Evolutionary conservation across 2,797 vertebrate species (phyloP), one percentile per base, ranked within the genome.

Genomic region (Buceros bicornis): DNA sequence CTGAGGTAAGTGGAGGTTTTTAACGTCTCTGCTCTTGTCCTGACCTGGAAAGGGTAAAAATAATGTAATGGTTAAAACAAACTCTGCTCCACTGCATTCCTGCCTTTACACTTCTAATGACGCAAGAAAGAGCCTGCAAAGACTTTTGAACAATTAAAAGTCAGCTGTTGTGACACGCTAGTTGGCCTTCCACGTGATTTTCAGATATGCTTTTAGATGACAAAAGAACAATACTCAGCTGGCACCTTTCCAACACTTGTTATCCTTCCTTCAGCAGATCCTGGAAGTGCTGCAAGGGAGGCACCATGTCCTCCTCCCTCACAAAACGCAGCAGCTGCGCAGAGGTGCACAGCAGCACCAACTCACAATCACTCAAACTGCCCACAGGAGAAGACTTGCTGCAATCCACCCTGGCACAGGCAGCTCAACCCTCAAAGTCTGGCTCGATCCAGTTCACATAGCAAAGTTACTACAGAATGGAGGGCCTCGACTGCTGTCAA

Each of bases 1-100:
- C 61, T 21, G 66, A 92, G 70, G 57, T 66, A 79, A 88, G 51
- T 37, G 89, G 83, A 74, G 73, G 24, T 96, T 96, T 97, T 86
- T 81, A 82, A 88, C 73, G 8, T 40, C 82, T 62, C 61, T 88
- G 37, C 58, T 87, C 50, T 87, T 95, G 54, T 64, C 60, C 77
- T 94, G 74, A 94, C 37, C 65, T 61, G 21, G 81, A 94, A 94
- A 85, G 71, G 33, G 73, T 82, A 76, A 92, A 90, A 88, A 86
- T 50, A 71, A 90, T 58, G 29, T n/a, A 79, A 48, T 47, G 35
- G 54, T 66, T 89, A 87, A 82, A 96, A 73, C 35, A 47, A 58
- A 40, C 26, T 85, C 58, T 72, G 62, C 45, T 89, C 43, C 4
- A 1, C 50, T 64, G 26, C 60, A 86, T 43, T 40, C 11, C 19